A percentile compares a stretch with the other conserved stretches of the same genome.
phyloP scores from a whole-genome alignment of 2,113 vertebrate species.

The Oreotrochilus melanogaster region DNA sequence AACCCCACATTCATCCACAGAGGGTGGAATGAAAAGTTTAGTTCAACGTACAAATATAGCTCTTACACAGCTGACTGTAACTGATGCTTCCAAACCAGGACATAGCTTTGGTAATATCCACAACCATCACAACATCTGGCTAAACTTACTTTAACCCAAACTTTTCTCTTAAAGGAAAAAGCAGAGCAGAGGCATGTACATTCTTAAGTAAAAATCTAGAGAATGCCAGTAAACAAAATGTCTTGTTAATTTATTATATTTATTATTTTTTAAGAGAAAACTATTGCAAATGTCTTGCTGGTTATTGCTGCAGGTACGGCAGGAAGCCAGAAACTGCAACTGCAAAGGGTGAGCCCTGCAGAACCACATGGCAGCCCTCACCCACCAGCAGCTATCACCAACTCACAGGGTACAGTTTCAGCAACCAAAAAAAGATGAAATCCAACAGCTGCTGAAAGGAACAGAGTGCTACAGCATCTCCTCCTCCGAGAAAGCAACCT shows the following conservation, averaged over 20 bases:
- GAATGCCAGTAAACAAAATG: neutral
- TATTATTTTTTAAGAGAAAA: neutral
- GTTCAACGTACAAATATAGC: slow-evolving; percentile 28
- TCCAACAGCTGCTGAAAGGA: neutral
- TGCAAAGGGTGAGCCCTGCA: neutral
- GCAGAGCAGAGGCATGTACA: neutral
- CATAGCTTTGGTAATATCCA: neutral
- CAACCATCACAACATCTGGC: neutral
- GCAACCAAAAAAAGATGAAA: slow-evolving; percentile 16
- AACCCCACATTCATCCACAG: neutral
- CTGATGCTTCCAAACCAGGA: neutral
- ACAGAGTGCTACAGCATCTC: neutral
- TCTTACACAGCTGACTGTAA: slow-evolving; percentile 11
- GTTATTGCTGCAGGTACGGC: neutral
- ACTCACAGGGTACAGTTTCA: neutral
- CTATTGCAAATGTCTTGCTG: neutral
- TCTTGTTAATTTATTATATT: neutral
- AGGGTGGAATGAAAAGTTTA: neutral
- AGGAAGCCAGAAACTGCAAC: slow-evolving; percentile 46
- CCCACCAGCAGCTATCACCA: slow-evolving; percentile 7
- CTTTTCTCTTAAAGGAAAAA: neutral
- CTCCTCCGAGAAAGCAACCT: neutral
- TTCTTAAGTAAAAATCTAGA: neutral
- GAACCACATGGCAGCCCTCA: slow-evolving; percentile 22
- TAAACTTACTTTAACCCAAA: neutral